Evolutionary conservation across 2,888 invertebrate species (phyloP), one percentile per base, ranked within the genome.

Genomic region (Caradrina clavipalpis): DNA sequence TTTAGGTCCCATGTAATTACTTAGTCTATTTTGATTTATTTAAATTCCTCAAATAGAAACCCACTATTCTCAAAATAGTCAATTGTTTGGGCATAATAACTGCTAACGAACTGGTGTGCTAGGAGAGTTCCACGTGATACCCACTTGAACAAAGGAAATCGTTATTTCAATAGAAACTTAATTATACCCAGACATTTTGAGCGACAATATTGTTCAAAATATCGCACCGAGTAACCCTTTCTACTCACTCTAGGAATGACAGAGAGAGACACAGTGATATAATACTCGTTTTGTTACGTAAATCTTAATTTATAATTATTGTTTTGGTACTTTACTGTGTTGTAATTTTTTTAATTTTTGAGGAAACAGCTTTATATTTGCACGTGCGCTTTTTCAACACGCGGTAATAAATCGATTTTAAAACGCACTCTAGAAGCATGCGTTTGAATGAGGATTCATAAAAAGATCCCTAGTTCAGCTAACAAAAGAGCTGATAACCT

Each of bases 121-220:
- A 0, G 8, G 4, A 31, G 5, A 42, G 15, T 35, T 21, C n/a
- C 15, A 35, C 53, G 53, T 53, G 15, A 21, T 7, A 3, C 8
- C 35, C 17, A n/a, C 17, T n/a, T 42, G 19, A 2, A 68, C 5
- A 69, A 54, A 51, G 39, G 45, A 57, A 59, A 56, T 56, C 19
- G n/a, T 45, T 55, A 64, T 39, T 72, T 50, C 45, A 59, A 50
- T 73, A 47, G 50, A 59, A n/a, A 54, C 21, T 59, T 64, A 51
- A 73, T 60, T 60, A 73, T 15, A 61, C 13, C 39, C 42, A 57
- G 42, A 21, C 26, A 61, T 10, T 7, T 17, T 11, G 1, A 17
- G 17, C 10, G 17, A 19, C 17, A 15, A 19, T 47, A 17, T 69
- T 58, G 19, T 47, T 58, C 53, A 19, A 45, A 58, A 69, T 15